These are phyloP conservation scores for Diorhabda carinulata DNA, from an alignment of 1,140 invertebrate genomes.

Conservation along the genomic window DNA sequence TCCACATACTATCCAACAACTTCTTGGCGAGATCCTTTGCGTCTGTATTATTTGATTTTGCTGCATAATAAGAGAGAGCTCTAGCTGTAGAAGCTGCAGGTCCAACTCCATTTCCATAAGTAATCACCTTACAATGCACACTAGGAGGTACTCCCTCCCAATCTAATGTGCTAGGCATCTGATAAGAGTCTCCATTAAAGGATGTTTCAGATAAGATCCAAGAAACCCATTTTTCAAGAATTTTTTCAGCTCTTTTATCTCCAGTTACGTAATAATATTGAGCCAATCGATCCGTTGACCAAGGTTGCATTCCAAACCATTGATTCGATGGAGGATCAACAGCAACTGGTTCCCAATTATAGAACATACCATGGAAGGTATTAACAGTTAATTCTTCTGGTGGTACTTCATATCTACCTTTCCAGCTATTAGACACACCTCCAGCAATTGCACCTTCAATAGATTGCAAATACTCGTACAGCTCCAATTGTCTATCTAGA, in stretches of 20 bases:
- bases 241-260: slow-evolving; percentile 20
- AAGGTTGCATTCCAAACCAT: slow-evolving; percentile 31
- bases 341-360: slow-evolving; percentile 27
- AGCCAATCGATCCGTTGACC: slow-evolving; percentile 29
- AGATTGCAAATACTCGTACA: slow-evolving; percentile 28
- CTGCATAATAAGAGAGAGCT: slow-evolving; percentile 25
- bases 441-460: slow-evolving; percentile 29
- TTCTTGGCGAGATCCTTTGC: slow-evolving; percentile 21
- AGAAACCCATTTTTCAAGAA: slow-evolving; percentile 26
- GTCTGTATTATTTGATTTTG: slow-evolving; percentile 16
- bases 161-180: slow-evolving; percentile 22
- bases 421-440: slow-evolving; percentile 29
- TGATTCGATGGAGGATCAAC: slow-evolving; percentile 28
- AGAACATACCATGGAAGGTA: slow-evolving; percentile 30
- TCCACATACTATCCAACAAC: slow-evolving; percentile 24
- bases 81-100: slow-evolving; percentile 29
- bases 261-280: slow-evolving; percentile 31
- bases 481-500: slow-evolving; percentile 27
- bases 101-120: slow-evolving; percentile 23
- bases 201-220: slow-evolving; percentile 23
- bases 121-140: slow-evolving; percentile 21
- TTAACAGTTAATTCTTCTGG: slow-evolving; percentile 17
- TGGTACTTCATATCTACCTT: slow-evolving; percentile 26
- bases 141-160: slow-evolving; percentile 26
- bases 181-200: slow-evolving; percentile 21